phyloP scores from a whole-genome alignment of 2,888 invertebrate genomes.

The Scrobipalpa costella region DNA sequence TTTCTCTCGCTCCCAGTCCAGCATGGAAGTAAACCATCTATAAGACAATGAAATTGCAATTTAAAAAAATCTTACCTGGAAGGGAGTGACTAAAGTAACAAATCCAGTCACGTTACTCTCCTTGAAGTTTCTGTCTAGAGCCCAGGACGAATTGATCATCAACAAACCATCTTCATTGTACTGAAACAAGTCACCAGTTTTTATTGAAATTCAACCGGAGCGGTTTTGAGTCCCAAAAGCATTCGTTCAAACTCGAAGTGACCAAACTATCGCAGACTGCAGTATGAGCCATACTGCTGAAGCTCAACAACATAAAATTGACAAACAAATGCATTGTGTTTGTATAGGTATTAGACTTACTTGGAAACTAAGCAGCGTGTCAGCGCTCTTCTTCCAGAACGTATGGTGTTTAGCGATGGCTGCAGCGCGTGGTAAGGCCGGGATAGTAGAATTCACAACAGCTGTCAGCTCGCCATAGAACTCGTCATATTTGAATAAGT shows the following conservation, averaged over 20 bases:
- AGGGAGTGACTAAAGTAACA: slow-evolving; percentile 84
- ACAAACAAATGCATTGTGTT: too few species aligned
- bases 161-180: slow-evolving; percentile 85
- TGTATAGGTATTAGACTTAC: slow-evolving; percentile 46
- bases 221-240: too few species aligned
- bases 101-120: slow-evolving; percentile 85
- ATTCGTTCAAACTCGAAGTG: too few species aligned
- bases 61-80: slow-evolving; percentile 60
- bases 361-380: slow-evolving; percentile 74
- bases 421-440: slow-evolving; percentile 66
- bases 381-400: slow-evolving; percentile 74
- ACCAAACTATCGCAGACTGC: too few species aligned
- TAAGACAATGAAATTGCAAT: too few species aligned
- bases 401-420: slow-evolving; percentile 72
- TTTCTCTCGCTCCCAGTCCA: too few species aligned
- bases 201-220: background rate
- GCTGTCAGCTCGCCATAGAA: slow-evolving; percentile 74
- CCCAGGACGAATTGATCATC: slow-evolving; percentile 87
- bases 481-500: slow-evolving; percentile 71
- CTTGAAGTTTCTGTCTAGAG: slow-evolving; percentile 74
- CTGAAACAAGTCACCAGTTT: slow-evolving; percentile 56
- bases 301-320: too few species aligned
- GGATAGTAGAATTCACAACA: slow-evolving; percentile 71
- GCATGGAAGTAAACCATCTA: too few species aligned
- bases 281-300: too few species aligned